Base-by-base conservation (phyloP, 2,888 invertebrate species). In the Gasteruption jaculator region DNA sequence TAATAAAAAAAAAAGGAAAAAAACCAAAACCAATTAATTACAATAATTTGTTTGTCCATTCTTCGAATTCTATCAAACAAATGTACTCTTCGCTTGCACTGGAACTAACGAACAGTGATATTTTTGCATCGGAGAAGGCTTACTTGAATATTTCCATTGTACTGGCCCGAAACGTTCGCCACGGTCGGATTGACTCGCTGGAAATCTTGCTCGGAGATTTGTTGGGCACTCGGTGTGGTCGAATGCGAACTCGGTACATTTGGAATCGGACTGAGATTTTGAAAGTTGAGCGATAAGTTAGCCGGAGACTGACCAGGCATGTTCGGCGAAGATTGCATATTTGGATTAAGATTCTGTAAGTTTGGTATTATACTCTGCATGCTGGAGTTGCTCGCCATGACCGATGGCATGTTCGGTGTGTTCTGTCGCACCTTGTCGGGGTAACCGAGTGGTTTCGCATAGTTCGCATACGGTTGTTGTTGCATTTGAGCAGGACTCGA, bases 311-410 rank as follows among this genome's bases (percentile, higher is more conserved):
- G 46, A 33, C 58, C 61, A n/a, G 59, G 30, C 38, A 68, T 53
- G 49, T 70, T 70, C 8, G 71, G 71, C n/a, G 71, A 71, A 4
- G 71, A 71, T 29, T 71, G 71, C 69, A 70, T 70, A 45, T 70
- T 70, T 18, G 71, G 71, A 56, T 70, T 71, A 15, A 70, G 59
- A 52, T 70, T 70, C 44, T 71, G 71, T 20, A 69, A 57, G 58
- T 71, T 71, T 33, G 70, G 69, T 50, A 70, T 67, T 43, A 70
- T 57, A 43, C 53, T 70, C 35, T 68, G 70, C 26, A 63, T 52
- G 49, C 60, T 62, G 34, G 63, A 53, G 46, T 62, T 62, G n/a
- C n/a, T n/a, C n/a, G n/a, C n/a, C 19, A 57, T 26, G 27, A 57
- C 57, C 14, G 60, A 41, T 3, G 50, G 46, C 20, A 61, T 45